These are phyloP conservation scores for Leptodactylus fallax DNA, from an alignment of 2,797 vertebrate species.

Conservation along the genomic window DNA sequence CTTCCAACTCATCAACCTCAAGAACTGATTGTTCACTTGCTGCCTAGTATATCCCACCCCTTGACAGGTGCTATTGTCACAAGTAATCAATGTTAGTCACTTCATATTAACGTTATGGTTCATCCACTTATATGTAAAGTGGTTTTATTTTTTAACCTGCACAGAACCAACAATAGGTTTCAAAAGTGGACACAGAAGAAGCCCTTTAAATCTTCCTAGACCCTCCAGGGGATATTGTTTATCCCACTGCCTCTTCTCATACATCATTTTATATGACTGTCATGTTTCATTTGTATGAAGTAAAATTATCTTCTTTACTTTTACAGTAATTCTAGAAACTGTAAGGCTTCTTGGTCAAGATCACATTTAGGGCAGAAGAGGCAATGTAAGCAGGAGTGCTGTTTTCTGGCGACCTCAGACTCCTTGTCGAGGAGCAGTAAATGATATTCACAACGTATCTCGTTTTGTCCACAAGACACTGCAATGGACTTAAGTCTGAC, in stretches of 20 bases:
- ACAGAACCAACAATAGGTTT: too few species aligned
- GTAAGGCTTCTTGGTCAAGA: neutral
- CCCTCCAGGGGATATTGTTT: neutral
- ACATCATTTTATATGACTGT: neutral
- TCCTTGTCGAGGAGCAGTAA: constrained; percentile 4
- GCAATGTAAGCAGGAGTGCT: neutral
- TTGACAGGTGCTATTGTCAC: too few species aligned
- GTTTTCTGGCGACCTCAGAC: neutral
- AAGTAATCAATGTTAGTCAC: too few species aligned
- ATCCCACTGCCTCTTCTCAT: neutral
- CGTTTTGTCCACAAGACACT: constrained; percentile 37
- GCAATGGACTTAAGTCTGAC: constrained; percentile 33
- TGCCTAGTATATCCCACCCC: too few species aligned
- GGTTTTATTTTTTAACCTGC: too few species aligned
- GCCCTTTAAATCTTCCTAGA: too few species aligned
- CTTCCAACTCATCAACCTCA: too few species aligned
- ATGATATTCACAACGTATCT: constrained; percentile 40
- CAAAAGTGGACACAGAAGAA: too few species aligned
- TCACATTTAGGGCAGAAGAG: neutral
- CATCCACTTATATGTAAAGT: too few species aligned
- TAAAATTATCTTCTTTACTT: neutral
- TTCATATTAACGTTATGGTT: too few species aligned
- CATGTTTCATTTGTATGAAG: neutral
- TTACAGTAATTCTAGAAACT: neutral
- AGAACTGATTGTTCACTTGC: too few species aligned